These are phyloP conservation scores for Icerya purchasi DNA, from an alignment of 2,888 invertebrate species.

Conservation along the genomic window DNA sequence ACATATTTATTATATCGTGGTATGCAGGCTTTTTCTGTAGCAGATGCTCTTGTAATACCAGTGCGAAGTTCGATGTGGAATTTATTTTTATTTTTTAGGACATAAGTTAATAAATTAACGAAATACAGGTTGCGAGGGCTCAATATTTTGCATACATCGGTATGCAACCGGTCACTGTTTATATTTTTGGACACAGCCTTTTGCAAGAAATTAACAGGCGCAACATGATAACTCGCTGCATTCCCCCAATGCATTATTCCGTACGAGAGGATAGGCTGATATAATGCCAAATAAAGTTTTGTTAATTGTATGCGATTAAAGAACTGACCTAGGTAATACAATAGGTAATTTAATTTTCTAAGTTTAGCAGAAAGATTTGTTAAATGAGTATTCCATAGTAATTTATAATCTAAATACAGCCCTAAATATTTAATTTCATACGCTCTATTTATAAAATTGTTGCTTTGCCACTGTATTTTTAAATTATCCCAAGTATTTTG, in stretches of 20 bases:
- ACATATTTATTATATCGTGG: too few species aligned
- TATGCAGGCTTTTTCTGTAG: too few species aligned
- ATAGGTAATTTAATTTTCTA: neutral
- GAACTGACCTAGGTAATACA: neutral
- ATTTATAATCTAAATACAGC: neutral
- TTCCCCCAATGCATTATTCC: neutral
- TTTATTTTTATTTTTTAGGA: too few species aligned
- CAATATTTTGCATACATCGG: too few species aligned
- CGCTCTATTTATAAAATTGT: neutral
- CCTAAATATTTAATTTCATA: neutral
- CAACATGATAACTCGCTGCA: neutral
- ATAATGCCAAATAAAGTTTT: neutral
- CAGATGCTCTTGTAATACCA: too few species aligned
- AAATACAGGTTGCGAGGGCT: too few species aligned
- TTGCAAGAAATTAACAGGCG: neutral
- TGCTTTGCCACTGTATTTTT: neutral
- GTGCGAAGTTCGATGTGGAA: too few species aligned
- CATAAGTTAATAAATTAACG: too few species aligned
- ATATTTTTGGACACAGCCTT: neutral
- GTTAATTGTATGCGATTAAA: neutral
- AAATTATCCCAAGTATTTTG: neutral
- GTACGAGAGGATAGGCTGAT: neutral
- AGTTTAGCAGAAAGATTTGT: neutral
- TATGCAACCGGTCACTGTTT: too few species aligned
- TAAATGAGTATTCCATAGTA: neutral